Base-by-base conservation (phyloP, 1,140 invertebrate species). In the Zaprionus africanus region DNA sequence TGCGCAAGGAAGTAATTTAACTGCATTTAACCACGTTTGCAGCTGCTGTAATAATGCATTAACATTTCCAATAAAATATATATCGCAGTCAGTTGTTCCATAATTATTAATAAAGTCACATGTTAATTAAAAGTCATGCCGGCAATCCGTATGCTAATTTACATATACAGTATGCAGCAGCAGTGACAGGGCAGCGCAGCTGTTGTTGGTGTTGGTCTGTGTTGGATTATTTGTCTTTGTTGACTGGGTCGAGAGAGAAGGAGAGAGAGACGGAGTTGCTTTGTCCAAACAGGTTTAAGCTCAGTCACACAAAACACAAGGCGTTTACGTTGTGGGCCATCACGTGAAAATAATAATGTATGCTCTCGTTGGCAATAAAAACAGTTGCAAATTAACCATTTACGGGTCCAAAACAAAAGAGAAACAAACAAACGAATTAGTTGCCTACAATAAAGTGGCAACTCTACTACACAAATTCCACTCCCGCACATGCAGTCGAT, bases 261-360 rank as follows among this genome's bases (percentile, higher is more conserved):
- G 53, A 46, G 41, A 6, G 41, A 31, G 9, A 31, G 31, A 34
- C 41, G 49, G 60, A 54, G 73, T 64, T 78, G 85, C 83, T 87
- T 86, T 87, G 75, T 72, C 68, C 83, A 87, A 87, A 87, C 84
- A 84, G 83, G 83, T 87, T 87, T 79, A 66, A 84, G 66, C 56
- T 63, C 67, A 76, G 19, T 12, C 46, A 68, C 69, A 78, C 69
- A 78, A 69, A 77, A 76, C 38, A 59, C 71, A 66, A 85, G 70
- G 53, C 51, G 76, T 86, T 80, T 78, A 74, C 81, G 76, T 80
- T 58, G 80, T 41, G 54, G 64, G 43, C 61, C 62, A 88, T 87
- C 84, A 87, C 84, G 83, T 87, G 83, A 88, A 86, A 73, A 86
- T 70, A 71, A 71, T 38, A 78, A 78, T 83, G 87, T 75, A 43